Base-by-base conservation (phyloP, 2,797 vertebrate genomes). In the Spinus olivaceus region DNA sequence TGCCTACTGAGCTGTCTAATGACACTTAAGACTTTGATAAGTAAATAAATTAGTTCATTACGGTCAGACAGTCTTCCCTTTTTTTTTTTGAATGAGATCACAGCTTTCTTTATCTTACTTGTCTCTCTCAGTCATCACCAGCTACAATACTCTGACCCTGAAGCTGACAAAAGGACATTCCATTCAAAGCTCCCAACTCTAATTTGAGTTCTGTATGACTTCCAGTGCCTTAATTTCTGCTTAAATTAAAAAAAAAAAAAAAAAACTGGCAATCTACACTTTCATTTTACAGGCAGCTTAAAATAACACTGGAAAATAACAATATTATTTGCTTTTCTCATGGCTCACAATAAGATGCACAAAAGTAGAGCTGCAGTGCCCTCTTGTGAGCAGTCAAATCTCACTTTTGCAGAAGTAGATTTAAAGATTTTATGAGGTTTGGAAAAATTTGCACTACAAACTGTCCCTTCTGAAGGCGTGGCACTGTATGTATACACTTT, bases 1-100 rank as follows among this genome's bases (percentile, higher is more conserved):
- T 89, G 96, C 93, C 96, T 73, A 71, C 89, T 94, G 88, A 88
- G 91, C 91, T 94, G 90, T 88, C 92, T 94, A 37, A 90, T 84
- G 67, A 90, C 78, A 92, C 67, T 94, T 81, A 94, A 44, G 74
- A 59, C 81, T 92, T 87, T 89, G 65, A 51, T 93, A 78, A 88
- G 50, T 92, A 88, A 94, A 96, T 95, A 97, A 92, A 94, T 93
- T 49, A 91, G 33, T 66, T 94, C 56, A 86, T 91, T 95, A 78
- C 53, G 67, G 63, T 92, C 90, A 88, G 70, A 78, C 66, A 94
- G 61, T 10, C 49, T 86, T 89, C 15, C 10, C 12, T n/a, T n/a
- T n/a, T 28, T 64, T 89, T 51, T 56, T 42, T 15, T 21, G 3
- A 44, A 51, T 8, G 13, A 86, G 27, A 78, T 50, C 25, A 59